Base-by-base conservation (phyloP, 2,113 vertebrate genomes). In the Meriones unguiculatus region DNA sequence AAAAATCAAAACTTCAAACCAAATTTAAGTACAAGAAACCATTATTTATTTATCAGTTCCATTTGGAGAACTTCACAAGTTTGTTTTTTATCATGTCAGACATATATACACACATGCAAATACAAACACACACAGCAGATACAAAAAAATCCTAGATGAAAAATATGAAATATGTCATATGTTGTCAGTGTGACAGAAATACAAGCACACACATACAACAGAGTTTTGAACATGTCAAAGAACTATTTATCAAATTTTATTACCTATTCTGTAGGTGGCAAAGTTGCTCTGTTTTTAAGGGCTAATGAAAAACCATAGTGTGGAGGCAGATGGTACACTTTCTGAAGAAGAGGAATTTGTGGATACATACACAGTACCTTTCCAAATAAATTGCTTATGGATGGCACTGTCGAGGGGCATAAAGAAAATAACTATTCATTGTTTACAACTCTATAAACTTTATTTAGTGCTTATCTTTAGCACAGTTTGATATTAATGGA, bases 151-250 rank as follows among this genome's bases (percentile, higher is more conserved):
- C 32, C 54, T 88, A 92, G 24, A 67, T 59, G 82, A 95, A 81
- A 95, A 96, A 46, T 46, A 46, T 46, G 46, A 46, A 46, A 46
- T 46, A 41, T 1, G 67, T 80, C 67, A 52, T 14, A 2, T 96
- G 75, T 67, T 59, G 75, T 97, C 84, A 57, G 10, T 46, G 82
- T 91, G 80, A 91, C 46, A 75, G 95, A 59, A 94, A 52, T 17
- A 67, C 24, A 87, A 4, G 2, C 54, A 81, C 11, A 54, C 77
- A 57, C 32, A 80, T 0, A 0, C 2, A 59, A 0, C 65, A 20
- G 46, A 50, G 91, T 59, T 93, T 38, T 93, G 41, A 97, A 76
- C 24, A 77, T 46, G 38, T 96, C 91, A 91, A 97, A 97, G 90
- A 54, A 77, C 0, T 70, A 90, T 80, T 91, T 86, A 81, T 85